These are phyloP conservation scores for Mustelus asterias DNA, from an alignment of 2,113 vertebrate species.

Conservation along the genomic window DNA sequence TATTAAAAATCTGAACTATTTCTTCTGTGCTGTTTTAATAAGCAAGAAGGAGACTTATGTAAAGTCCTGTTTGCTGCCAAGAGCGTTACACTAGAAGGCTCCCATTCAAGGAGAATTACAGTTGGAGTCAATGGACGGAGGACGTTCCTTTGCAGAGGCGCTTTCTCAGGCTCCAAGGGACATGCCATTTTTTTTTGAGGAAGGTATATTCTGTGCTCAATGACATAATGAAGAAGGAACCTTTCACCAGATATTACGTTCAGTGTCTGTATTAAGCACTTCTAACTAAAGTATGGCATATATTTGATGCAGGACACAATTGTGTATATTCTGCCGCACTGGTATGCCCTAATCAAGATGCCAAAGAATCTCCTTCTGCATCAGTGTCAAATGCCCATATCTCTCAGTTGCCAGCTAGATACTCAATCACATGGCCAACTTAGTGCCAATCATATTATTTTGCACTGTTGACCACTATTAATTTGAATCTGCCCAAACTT, in stretches of 20 bases:
- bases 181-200: neutral
- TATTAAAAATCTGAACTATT: constrained; percentile 36
- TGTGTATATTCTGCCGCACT: neutral
- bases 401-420: neutral
- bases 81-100: neutral
- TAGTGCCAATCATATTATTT: neutral
- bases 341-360: neutral
- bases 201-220: neutral
- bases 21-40: constrained; percentile 29
- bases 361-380: neutral
- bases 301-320: neutral
- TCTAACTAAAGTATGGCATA: neutral
- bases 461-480: neutral
- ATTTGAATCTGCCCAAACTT: neutral
- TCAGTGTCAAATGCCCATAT: neutral
- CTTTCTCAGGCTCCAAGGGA: neutral
- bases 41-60: constrained; percentile 1
- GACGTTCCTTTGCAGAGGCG: neutral
- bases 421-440: neutral
- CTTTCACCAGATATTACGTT: neutral
- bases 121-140: neutral
- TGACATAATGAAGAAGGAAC: no score
- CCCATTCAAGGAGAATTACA: neutral
- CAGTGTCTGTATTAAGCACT: no score
- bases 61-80: neutral